These are phyloP conservation scores for Drosophila merina DNA, from an alignment of 2,888 invertebrate species.

Conservation along the genomic window DNA sequence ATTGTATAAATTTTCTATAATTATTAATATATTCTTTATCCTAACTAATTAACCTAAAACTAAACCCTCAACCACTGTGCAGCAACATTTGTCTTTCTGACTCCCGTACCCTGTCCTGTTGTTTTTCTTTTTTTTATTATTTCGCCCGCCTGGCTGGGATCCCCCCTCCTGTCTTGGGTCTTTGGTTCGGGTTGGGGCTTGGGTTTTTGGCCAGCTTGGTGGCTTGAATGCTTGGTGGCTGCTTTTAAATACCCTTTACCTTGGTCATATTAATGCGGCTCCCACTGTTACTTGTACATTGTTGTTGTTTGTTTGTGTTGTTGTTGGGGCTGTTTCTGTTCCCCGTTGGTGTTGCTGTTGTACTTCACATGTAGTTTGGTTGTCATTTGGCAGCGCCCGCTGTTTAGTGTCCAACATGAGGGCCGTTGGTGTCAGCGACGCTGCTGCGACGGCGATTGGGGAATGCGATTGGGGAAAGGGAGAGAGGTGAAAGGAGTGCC, in stretches of 20 bases:
- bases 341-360: slow-evolving; percentile 64
- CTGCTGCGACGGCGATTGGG: slow-evolving; percentile 21
- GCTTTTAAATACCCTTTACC: slow-evolving; percentile 78
- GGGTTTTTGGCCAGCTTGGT: slow-evolving; percentile 50
- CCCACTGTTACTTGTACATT: slow-evolving; percentile 67
- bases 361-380: slow-evolving; percentile 77
- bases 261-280: slow-evolving; percentile 79
- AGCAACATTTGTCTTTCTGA: slow-evolving; percentile 56
- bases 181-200: slow-evolving; percentile 33
- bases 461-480: slow-evolving; percentile 8
- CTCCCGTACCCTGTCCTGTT: slow-evolving; percentile 34
- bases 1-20: too few relatives aligned
- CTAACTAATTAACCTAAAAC: background rate
- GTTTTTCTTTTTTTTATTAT: slow-evolving; percentile 8
- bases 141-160: slow-evolving; percentile 19
- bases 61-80: slow-evolving; percentile 21
- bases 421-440: slow-evolving; percentile 75
- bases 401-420: slow-evolving; percentile 80
- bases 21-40: too few relatives aligned
- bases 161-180: slow-evolving; percentile 23
- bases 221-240: slow-evolving; percentile 60
- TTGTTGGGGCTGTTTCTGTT: slow-evolving; percentile 22
- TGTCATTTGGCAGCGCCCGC: slow-evolving; percentile 81
- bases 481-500: slow-evolving; percentile 3
- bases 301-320: slow-evolving; percentile 16